These are phyloP conservation scores for Parasteatoda lunata DNA, from an alignment of 2,888 invertebrate species.

Conservation along the genomic window DNA sequence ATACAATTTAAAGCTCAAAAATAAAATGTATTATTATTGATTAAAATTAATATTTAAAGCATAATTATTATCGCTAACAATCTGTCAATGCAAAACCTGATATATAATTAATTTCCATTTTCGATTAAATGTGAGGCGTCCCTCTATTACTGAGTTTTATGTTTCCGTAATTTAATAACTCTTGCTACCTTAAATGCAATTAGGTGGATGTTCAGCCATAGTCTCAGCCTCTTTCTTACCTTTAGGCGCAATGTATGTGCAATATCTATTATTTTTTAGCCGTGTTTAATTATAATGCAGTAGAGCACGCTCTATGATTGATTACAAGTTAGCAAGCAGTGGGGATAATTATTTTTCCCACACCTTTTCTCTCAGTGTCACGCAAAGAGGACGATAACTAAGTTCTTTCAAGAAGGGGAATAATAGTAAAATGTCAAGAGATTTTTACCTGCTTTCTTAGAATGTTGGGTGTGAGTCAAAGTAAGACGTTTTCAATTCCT, in stretches of 20 bases:
- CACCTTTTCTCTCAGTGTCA: not conserved
- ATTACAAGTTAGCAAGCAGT: slow-evolving; percentile 21
- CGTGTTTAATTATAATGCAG: slow-evolving; percentile 39
- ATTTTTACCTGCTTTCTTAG: no score
- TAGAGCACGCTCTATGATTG: not conserved
- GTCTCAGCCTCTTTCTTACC: no score
- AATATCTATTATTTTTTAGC: slow-evolving; percentile 9
- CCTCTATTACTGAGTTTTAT: slow-evolving; percentile 15
- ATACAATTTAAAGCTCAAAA: no score
- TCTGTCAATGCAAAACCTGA: no score
- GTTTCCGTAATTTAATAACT: slow-evolving; percentile 31
- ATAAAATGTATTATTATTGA: no score
- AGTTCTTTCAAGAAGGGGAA: not conserved
- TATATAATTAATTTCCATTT: no score
- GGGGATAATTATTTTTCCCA: slow-evolving; percentile 22
- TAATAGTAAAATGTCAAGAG: no score
- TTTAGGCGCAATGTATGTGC: not conserved
- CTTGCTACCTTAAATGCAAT: slow-evolving; percentile 12
- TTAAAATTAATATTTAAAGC: no score
- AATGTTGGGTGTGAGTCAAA: no score
- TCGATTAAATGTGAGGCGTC: no score
- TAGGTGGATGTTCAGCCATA: not conserved
- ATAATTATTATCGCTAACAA: no score
- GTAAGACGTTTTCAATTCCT: no score
- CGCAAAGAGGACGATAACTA: slow-evolving; percentile 15